Base-by-base conservation (phyloP, 1,140 invertebrate genomes). In the Danaus melanippus region DNA sequence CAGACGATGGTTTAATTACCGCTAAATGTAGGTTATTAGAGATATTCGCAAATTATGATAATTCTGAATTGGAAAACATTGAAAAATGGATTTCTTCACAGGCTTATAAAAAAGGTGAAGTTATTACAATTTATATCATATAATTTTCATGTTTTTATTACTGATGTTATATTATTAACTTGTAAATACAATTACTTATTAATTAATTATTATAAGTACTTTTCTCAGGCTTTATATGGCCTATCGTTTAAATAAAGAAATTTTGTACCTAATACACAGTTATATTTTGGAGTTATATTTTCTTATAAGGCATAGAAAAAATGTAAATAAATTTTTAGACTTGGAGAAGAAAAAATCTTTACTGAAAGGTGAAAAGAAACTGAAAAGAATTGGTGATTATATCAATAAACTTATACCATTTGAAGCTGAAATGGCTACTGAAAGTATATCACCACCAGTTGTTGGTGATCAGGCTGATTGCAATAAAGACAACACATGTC, bases 391-490 rank as follows among this genome's bases (percentile, higher is more conserved):
- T 60, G 86, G 83, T 2, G 67, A 88, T 42, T 86, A 89, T 42
- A 77, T 92, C 12, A 88, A 88, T 56, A 69, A 87, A 58, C 78
- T 87, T 60, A 64, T 92, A 41, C 91, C 91, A 39, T 71, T 89
- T 43, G 78, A 89, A 66, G 90, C 87, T 45, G 84, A 90, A 60
- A 78, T 91, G 58, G 69, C 87, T 46, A 87, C 90, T 42, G 91
- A 93, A 74, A 84, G 75, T 12, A 90, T 92, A 55, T 62, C 68
- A 21, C 69, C 79, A 51, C 90, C 91, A 40, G 80, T 68, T 45
- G 65, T 83, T 54, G 90, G 90, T 54, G 71, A 91, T 85, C 91
- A 92, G 81, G 80, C 90, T 46, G 90, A 92, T 67, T 92, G 91
- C 62, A 77, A 88, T 53, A 67, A 86, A 46, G 61, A 72, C 8